A percentile compares a stretch with the other conserved stretches of the same genome.
Conservation (phyloP, 2,797 vertebrate genomes). For the Parauchenoglanis ngamensis region DNA sequence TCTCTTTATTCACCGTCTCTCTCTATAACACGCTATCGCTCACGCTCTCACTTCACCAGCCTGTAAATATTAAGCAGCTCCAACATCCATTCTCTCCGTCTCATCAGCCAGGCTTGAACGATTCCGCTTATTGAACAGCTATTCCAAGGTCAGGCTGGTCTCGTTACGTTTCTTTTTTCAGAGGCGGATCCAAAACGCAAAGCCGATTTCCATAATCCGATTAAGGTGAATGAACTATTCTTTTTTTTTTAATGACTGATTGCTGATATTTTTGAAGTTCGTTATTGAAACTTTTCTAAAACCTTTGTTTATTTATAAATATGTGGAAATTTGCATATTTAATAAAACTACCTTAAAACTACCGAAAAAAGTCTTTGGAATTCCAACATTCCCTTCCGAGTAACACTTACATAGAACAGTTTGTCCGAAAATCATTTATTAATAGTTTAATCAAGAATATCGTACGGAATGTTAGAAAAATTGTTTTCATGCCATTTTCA, state of each 20-base stretch:
- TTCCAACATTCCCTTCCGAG: too few species aligned
- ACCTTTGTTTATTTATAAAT: neutral
- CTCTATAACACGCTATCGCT: slow-evolving; percentile 38
- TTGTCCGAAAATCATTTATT: too few species aligned
- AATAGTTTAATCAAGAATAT: too few species aligned
- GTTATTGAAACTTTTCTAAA: neutral
- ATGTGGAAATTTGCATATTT: neutral
- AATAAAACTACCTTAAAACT: too few species aligned
- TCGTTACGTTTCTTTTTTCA: too few species aligned
- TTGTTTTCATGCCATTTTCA: too few species aligned
- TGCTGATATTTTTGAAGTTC: neutral
- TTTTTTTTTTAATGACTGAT: neutral
- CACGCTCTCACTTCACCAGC: slow-evolving; percentile 67
- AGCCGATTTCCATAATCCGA: neutral
- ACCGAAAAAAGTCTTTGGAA: too few species aligned
- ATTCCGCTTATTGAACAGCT: slow-evolving; percentile 65
- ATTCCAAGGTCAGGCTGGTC: neutral
- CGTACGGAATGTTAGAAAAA: too few species aligned
- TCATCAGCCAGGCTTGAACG: slow-evolving; percentile 70
- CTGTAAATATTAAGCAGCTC: slow-evolving; percentile 78
- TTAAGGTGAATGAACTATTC: neutral
- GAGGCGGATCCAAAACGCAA: neutral
- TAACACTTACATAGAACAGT: too few species aligned
- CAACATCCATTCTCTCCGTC: slow-evolving; percentile 69
- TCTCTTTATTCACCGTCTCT: slow-evolving; percentile 61